Percentiles rank a stretch among this genome's conserved stretches.
phyloP scores from a whole-genome alignment of 1,140 invertebrate species.

The Orchesella cincta region DNA sequence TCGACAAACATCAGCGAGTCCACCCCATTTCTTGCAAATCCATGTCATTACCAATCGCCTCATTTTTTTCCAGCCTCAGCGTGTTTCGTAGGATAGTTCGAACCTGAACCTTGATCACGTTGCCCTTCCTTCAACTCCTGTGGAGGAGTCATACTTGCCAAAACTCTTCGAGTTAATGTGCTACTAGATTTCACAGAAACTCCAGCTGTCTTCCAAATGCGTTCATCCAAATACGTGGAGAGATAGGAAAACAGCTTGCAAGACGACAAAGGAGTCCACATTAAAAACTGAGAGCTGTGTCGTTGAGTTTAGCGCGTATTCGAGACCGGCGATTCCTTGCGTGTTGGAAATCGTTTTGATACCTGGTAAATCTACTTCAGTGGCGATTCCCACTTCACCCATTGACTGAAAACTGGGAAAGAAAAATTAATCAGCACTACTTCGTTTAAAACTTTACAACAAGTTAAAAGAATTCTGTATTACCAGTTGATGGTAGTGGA shows the following conservation, averaged over 20 bases:
- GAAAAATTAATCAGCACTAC: background rate
- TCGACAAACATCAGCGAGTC: constrained; percentile 21
- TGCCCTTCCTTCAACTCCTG: background rate
- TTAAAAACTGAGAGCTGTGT: background rate
- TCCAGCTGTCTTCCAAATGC: background rate
- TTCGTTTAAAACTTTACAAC: background rate
- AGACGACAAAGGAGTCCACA: background rate
- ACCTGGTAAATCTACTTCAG: background rate
- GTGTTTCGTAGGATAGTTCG: background rate
- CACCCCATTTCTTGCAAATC: constrained; percentile 5
- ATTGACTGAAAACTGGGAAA: background rate
- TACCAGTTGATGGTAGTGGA: background rate
- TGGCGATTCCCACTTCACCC: constrained; percentile 9
- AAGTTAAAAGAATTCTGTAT: background rate
- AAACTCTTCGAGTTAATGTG: background rate
- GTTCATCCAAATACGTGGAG: background rate
- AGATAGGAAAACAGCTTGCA: background rate
- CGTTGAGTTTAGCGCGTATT: background rate
- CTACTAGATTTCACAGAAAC: background rate
- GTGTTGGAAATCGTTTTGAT: background rate
- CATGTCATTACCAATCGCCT: background rate
- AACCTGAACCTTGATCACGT: background rate
- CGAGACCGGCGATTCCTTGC: background rate
- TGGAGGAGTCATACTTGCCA: background rate
- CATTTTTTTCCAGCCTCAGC: constrained; percentile 1